These are phyloP conservation scores for Cynodonichthys magdalenae DNA, from an alignment of 2,797 vertebrate genomes.

Conservation along the genomic window DNA sequence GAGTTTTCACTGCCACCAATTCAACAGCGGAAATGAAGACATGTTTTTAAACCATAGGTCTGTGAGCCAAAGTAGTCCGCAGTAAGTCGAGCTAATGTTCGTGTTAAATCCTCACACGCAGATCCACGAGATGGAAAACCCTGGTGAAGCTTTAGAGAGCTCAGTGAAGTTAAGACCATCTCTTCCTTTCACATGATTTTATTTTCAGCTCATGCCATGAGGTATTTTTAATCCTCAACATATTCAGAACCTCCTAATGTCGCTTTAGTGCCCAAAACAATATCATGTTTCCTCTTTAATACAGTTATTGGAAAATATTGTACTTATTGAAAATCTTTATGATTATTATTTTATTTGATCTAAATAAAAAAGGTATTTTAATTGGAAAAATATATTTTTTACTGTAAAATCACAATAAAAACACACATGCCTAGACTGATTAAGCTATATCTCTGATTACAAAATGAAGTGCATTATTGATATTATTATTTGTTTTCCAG, in stretches of 20 bases:
- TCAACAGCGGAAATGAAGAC: slow-evolving; percentile 57
- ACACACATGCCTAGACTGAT: background rate
- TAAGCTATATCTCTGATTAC: background rate
- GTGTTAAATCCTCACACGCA: slow-evolving; percentile 46
- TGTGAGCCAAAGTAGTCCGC: slow-evolving; percentile 39
- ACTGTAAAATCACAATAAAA: background rate
- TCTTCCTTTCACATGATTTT: slow-evolving; percentile 64
- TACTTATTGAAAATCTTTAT: background rate
- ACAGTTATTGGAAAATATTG: background rate
- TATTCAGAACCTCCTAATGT: slow-evolving; percentile 10
- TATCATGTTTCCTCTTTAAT: background rate
- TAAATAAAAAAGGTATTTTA: too few species aligned
- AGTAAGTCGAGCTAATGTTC: slow-evolving; percentile 59
- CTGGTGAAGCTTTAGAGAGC: slow-evolving; percentile 37
- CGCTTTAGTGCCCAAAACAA: background rate
- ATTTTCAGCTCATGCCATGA: slow-evolving; percentile 18
- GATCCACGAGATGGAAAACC: slow-evolving; percentile 45
- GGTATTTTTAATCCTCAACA: slow-evolving; percentile 9
- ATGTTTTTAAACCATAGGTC: slow-evolving; percentile 46
- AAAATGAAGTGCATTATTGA: background rate
- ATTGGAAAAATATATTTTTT: background rate
- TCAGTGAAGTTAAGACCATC: slow-evolving; percentile 46
- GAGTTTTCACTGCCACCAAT: slow-evolving; percentile 32
- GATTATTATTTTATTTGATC: background rate
- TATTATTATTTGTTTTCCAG: background rate